Base-by-base conservation (phyloP, 2,797 vertebrate species). In the Peromyscus nudipes region DNA sequence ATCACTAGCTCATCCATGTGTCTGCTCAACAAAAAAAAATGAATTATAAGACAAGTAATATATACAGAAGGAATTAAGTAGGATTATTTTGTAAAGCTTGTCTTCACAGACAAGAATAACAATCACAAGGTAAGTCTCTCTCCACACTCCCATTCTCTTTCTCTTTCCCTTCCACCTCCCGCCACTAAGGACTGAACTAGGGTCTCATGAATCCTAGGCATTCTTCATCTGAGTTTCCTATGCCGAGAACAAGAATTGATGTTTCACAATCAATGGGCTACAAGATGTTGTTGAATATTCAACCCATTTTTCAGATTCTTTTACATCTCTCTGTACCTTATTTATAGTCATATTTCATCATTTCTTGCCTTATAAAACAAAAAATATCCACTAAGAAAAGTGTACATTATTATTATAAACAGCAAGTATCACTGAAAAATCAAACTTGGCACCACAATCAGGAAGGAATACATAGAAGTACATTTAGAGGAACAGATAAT, bases 51-150 rank as follows among this genome's bases (percentile, higher is more conserved):
- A 79, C 84, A 69, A 86, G 12, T 11, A 88, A 94, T 81, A 67
- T 94, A 81, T 62, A 94, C 25, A 86, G 84, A 85, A 21, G n/a
- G 89, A 34, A 95, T 80, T 80, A 94, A 94, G 91, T 89, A 89
- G 34, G 10, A 84, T 81, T 82, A 23, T 91, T 67, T 21, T 43
- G 8, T 87, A 86, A 92, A 91, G 8, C 14, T 76, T 62, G 6
- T 79, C 77, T 96, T 85, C 60, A 82, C 2, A 90, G 69, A 84
- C 3, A 93, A 92, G 43, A 96, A 62, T 57, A 92, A 69, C 13
- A 69, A 76, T 81, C 67, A 76, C 25, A 83, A 83, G 31, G 19
- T 92, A 84, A 95, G 25, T 75, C n/a, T 40, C 17, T 57, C 27
- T 40, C 40, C 1, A 34, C 16, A 21, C 3, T 8, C 34, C n/a